Conservation (phyloP, 2,888 invertebrate genomes). For the Timema podura region DNA sequence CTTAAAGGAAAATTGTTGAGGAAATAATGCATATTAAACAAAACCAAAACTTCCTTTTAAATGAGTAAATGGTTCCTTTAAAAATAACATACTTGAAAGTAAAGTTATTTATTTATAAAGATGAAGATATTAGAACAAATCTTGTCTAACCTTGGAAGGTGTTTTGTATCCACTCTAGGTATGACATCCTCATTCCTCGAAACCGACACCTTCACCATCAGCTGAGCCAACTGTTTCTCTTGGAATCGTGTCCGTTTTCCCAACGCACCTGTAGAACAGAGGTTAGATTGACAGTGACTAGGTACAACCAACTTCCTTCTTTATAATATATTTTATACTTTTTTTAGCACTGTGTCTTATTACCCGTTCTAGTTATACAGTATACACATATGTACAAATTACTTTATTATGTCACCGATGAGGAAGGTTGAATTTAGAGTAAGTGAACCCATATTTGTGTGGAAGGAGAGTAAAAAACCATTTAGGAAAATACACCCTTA, state of each 20-base stretch:
- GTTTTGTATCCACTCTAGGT: background rate
- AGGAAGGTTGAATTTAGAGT: too few species aligned
- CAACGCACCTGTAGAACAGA: conserved; percentile 60
- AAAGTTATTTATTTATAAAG: too few species aligned
- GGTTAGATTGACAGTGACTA: background rate
- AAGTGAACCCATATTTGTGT: too few species aligned
- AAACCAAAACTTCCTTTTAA: background rate
- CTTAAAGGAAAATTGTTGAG: too few species aligned
- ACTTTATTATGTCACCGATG: too few species aligned
- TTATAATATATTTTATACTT: background rate
- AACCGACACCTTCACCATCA: conserved; percentile 62
- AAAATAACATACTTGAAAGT: background rate
- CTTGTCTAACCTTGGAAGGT: conserved; percentile 21
- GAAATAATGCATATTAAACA: background rate
- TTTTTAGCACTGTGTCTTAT: background rate
- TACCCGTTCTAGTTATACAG: too few species aligned
- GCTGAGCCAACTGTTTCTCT: conserved; percentile 73
- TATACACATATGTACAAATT: too few species aligned
- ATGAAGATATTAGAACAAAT: too few species aligned
- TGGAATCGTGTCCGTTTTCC: conserved; percentile 92
- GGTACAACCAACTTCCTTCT: background rate
- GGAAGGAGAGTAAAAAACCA: too few species aligned
- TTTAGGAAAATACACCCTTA: too few species aligned
- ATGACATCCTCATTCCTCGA: background rate
- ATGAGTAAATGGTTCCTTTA: background rate